Evolutionary conservation across 92 coral and sea anemone species (phyloP), one percentile per base, ranked within the genome.

Genomic region (Phenganax marumi): DNA sequence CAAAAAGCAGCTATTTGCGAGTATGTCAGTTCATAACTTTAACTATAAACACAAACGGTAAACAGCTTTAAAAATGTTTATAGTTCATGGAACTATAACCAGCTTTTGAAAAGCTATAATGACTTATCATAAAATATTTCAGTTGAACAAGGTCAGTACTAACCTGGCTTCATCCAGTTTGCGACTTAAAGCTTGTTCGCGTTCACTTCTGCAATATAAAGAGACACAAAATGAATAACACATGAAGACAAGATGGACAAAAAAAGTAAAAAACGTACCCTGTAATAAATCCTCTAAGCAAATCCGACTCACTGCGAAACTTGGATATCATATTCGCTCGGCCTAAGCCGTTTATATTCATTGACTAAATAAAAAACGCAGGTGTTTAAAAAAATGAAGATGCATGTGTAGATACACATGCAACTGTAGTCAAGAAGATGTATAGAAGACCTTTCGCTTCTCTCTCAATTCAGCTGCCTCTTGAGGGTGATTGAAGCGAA

Each of bases 391-490:
- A 19, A 33, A 8, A n/a, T 0, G 12, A 25, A 19, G 10, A 43
- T 16, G 10, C 3, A 13, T 43, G 33, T 10, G n/a, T 3, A 14
- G 1, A 1, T 21, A 14, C 60, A 54, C 60, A 54, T 54, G 17
- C 17, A 10, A 54, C 43, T 33, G 43, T 33, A 33, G 5, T 33
- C 43, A 33, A 5, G 5, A 33, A 33, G 43, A 33, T 33, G 43
- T 33, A 33, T 33, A 33, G 2, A 33, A 33, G 43, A 95, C 98
- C 96, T 95, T 95, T 85, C 98, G 86, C 69, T 95, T 95, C 72
- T 95, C 98, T 75, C 98, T 84, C 47, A 95, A 62, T 78, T 95
- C 96, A 8, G 98, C 98, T 47, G 98, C 98, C 79, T 95, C 97
- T 61, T 87, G 85, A 3, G 98, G 98, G 61, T 95, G 98, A 79